Base-by-base conservation (phyloP, 2,888 invertebrate species). In the Spilosoma lubricipeda region DNA sequence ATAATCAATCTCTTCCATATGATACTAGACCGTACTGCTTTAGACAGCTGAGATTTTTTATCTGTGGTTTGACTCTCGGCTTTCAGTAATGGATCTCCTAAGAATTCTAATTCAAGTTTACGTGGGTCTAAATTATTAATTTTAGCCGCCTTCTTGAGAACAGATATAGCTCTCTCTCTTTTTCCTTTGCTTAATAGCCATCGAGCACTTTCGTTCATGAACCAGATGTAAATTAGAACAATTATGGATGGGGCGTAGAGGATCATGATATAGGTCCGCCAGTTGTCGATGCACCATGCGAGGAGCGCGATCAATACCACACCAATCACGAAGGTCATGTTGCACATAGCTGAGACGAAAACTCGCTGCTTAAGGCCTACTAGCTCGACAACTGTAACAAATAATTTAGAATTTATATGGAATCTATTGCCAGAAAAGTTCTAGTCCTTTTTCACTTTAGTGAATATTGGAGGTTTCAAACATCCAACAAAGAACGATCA, bases 101-200 rank as follows among this genome's bases (percentile, higher is more conserved):
- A 90, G 13, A 88, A 87, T 45, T 93, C 93, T 23, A 96, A 84
- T 15, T 96, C 95, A 18, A 96, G 89, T 36, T 93, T 92, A n/a
- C 94, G 90, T 1, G 96, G 91, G 79, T 96, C 95, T 36, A 96
- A 84, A 59, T 96, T 96, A 85, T 98, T 98, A 7, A 97, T 95
- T 86, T 96, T 96, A 0, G 98, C 97, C 27, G 98, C 97, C 81
- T 95, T 96, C 70, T 96, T 96, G 13, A 98, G 91, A 3, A 97
- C 97, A 15, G 89, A 90, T 68, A 97, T 96, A 0, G 97, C 98
- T 86, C 97, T 96, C 23, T 97, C 96, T 80, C 96, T 94, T 85
- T 97, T 96, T 8, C 97, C 97, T 88, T 97, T 97, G 72, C 97
- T 97, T 48, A 98, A 92, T 9, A 98, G 95, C 98, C 98, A 98